Evolutionary conservation across 2,888 invertebrate species (phyloP).

Genomic region (Brenthis hecate): DNA sequence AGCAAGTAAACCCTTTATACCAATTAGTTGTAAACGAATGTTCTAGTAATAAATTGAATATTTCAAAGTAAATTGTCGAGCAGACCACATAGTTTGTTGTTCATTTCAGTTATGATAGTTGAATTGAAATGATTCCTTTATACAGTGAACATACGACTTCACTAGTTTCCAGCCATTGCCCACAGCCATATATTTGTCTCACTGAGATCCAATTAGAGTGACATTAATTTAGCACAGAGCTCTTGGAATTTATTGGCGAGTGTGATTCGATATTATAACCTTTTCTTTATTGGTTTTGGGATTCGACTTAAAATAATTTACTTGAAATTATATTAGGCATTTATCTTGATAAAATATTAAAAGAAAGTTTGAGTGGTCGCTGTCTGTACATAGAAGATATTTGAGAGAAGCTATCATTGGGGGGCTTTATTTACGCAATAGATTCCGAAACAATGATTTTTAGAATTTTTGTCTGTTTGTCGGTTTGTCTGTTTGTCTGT

Average conservation of each 20-base stretch:
- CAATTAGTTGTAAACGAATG: no score
- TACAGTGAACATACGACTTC: not conserved
- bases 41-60: not conserved
- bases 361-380: no score
- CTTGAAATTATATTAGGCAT: no score
- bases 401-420: no score
- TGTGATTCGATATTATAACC: slow-evolving; percentile 31
- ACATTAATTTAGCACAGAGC: slow-evolving; percentile 32
- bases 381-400: no score
- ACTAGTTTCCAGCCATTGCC: slow-evolving; percentile 7
- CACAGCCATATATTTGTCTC: slow-evolving; percentile 26
- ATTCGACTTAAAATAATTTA: not conserved
- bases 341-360: no score
- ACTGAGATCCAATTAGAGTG: slow-evolving; percentile 36
- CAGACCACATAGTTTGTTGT: not conserved
- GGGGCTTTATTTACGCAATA: no score
- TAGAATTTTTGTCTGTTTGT: no score
- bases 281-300: not conserved
- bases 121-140: slow-evolving; percentile 1
- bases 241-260: slow-evolving; percentile 31
- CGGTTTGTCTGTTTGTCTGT: no score
- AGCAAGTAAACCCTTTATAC: no score
- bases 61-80: not conserved
- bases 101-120: not conserved
- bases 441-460: no score